Percentiles rank a stretch among this genome's conserved stretches.
Evolutionary conservation across 2,797 vertebrate genomes (phyloP).

Genomic region (Chelonia mydas): DNA sequence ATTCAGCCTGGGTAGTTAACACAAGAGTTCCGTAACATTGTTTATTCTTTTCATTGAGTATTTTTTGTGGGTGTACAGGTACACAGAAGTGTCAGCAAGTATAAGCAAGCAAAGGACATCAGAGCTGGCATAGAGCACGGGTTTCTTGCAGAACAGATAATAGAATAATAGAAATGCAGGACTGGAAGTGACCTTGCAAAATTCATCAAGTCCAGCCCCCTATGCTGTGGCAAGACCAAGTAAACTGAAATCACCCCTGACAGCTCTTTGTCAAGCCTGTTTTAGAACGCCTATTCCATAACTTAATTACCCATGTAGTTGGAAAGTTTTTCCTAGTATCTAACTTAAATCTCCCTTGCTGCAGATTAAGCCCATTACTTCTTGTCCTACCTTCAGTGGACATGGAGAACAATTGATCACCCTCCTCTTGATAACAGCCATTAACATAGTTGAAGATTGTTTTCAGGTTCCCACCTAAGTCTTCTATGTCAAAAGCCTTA

Average conservation of each 20-base stretch:
- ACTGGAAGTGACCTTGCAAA: not conserved
- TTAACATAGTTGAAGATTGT: not conserved
- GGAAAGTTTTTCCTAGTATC: not conserved
- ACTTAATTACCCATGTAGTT: not conserved
- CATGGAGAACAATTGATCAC: not conserved
- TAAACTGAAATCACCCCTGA: not conserved
- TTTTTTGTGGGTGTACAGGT: not conserved
- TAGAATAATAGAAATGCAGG: not conserved
- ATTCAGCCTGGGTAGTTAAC: not conserved
- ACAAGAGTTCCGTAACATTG: not conserved
- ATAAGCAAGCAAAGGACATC: not conserved
- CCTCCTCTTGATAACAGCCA: not conserved
- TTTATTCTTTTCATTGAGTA: not conserved
- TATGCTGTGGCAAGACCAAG: not conserved
- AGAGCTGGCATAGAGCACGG: not conserved
- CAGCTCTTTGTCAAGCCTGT: not conserved
- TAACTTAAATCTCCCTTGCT: not conserved
- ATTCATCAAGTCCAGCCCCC: not conserved
- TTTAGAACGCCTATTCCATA: not conserved
- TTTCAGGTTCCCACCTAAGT: not conserved
- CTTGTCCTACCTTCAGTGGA: not conserved
- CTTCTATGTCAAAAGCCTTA: not conserved
- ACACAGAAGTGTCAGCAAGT: fast-evolving
- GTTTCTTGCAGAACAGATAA: not conserved
- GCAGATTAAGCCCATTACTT: not conserved